Evolutionary conservation across 2,113 vertebrate genomes (phyloP), one percentile per base, ranked within the genome.

Genomic region (Lycaon pictus): DNA sequence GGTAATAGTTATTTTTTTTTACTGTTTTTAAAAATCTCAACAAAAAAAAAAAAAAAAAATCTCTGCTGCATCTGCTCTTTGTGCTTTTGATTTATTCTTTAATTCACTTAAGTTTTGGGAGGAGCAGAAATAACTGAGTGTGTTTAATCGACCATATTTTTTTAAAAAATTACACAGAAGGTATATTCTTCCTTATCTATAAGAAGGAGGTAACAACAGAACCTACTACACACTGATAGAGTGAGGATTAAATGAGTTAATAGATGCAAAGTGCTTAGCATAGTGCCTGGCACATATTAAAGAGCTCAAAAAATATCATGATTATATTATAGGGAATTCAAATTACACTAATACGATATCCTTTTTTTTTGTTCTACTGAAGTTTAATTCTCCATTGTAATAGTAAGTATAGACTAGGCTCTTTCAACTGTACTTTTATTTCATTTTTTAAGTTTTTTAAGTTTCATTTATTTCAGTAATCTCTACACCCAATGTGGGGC

Each of bases 1-100:
- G 55, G 25, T 62, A 89, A 80, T 11, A 88, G 32, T 48, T 48
- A 83, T 56, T 90, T 92, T 85, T 63, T 69, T 63, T 91, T 87
- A 81, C 35, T 67, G 71, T 69, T 72, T 80, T 32, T 32, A 77
- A 79, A 96, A 93, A 81, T 88, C 12, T 88, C 56, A 79, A 67
- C 23, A 85, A 65, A 69, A 58, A 35, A 69, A 43, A n/a, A 65
- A 48, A 83, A 67, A 65, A 48, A 83, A 92, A 93, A 81, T 88
- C 25, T 88, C 69, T 88, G 74, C 32, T 81, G n/a, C 23, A 90
- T 65, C 65, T 95, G 35, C 53, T 97, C 69, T 81, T 93, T 95
- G 77, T 60, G 25, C 43, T 77, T 95, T n/a, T 84, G 69, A 88
- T 95, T 93, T 91, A 72, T 72, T 83, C 69, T 83, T 88, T 60